Evolutionary conservation across 2,797 vertebrate species (phyloP).

Genomic region (Rhynchotus rufescens): DNA sequence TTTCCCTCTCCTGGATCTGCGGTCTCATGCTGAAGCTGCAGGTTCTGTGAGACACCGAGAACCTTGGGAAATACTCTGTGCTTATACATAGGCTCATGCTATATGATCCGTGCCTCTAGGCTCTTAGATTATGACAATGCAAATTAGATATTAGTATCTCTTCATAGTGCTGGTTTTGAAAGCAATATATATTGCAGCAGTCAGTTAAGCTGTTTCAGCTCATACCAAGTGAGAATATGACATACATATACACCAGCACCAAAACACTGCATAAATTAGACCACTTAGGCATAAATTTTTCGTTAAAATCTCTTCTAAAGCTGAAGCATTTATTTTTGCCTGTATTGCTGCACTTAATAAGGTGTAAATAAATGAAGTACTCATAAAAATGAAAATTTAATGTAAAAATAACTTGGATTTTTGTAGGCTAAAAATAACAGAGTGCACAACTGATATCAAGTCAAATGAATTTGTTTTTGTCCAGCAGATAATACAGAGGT

Average conservation of each 20-base stretch:
- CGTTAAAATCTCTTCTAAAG: not conserved
- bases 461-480: accelerated
- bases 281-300: not conserved
- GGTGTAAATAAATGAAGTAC: not conserved
- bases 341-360: not conserved
- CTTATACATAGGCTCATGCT: not conserved
- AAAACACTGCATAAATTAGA: not conserved
- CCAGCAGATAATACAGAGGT: not conserved
- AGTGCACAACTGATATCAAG: not conserved
- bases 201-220: not conserved
- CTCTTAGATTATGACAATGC: not conserved
- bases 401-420: not conserved
- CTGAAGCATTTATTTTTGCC: not conserved
- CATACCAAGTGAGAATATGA: not conserved
- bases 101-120: not conserved
- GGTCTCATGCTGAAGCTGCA: not conserved
- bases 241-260: accelerated
- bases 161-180: not conserved
- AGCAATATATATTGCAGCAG: not conserved
- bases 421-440: not conserved
- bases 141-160: not conserved
- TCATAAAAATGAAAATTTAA: not conserved
- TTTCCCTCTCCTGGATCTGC: not conserved
- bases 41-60: not conserved
- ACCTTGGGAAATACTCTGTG: not conserved